Conservation (phyloP, 2,888 invertebrate genomes). For the Stenchaetothrips biformis region DNA sequence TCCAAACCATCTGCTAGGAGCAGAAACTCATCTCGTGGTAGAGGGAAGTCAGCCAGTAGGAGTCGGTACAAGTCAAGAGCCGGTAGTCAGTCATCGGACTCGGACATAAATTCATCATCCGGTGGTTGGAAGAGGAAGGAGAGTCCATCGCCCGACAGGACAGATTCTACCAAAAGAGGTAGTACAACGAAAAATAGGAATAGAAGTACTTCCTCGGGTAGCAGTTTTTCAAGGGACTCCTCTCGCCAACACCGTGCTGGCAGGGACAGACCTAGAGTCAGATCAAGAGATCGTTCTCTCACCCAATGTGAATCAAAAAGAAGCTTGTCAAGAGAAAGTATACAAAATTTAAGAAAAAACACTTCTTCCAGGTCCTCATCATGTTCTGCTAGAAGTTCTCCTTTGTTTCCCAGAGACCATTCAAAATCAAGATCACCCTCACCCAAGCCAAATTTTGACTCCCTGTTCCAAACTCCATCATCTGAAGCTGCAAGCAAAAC, state of each 20-base stretch:
- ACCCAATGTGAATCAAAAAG: neutral
- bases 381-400: neutral
- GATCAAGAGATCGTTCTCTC: neutral
- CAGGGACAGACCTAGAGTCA: neutral
- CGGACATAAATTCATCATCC: neutral
- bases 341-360: neutral
- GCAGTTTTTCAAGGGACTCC: neutral
- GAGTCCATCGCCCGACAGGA: neutral
- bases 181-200: neutral
- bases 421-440: neutral
- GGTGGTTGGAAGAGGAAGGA: constrained; percentile 7
- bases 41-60: neutral
- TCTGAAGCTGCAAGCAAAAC: too few species aligned
- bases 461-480: too few species aligned
- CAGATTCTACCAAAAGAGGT: neutral
- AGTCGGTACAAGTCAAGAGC: neutral
- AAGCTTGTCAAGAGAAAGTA: neutral
- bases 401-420: neutral
- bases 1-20: neutral
- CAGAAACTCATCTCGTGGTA: neutral
- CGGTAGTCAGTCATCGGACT: neutral
- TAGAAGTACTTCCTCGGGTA: neutral
- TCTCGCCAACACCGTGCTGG: neutral
- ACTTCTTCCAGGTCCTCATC: neutral
- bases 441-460: neutral